These are phyloP conservation scores for Zaprionus bogoriensis DNA, from an alignment of 2,888 invertebrate species.

Conservation along the genomic window DNA sequence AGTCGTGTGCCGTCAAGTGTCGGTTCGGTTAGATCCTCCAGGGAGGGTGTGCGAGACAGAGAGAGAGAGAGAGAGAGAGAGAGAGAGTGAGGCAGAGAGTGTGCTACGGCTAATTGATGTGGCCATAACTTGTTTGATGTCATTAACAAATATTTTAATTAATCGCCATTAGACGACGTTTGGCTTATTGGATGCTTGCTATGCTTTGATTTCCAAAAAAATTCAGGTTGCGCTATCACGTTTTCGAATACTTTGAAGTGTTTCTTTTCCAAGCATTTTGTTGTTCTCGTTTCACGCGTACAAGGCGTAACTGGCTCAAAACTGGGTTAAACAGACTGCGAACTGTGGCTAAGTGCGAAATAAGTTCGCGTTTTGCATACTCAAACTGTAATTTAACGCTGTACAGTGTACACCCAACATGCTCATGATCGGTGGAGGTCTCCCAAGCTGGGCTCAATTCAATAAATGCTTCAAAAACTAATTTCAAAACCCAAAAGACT, in stretches of 20 bases:
- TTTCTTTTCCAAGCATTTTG: conserved; percentile 12
- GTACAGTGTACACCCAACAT: not conserved
- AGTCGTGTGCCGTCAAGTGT: conserved; percentile 9
- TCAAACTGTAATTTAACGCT: not conserved
- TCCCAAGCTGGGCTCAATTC: no score
- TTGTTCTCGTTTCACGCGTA: conserved; percentile 11
- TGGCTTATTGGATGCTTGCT: conserved; percentile 33
- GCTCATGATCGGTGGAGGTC: not conserved
- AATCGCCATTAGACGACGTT: conserved; percentile 57
- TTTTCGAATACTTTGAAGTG: conserved; percentile 35
- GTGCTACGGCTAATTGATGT: conserved; percentile 37
- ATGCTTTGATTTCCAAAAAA: not conserved
- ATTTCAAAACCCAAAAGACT: no score
- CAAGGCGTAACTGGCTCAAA: conserved; percentile 62
- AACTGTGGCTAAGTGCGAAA: conserved; percentile 25
- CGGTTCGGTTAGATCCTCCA: conserved; percentile 22
- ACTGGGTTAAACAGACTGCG: conserved; percentile 59
- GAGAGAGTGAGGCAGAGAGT: not conserved
- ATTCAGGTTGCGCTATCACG: conserved; percentile 57
- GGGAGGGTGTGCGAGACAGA: not conserved
- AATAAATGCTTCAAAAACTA: no score
- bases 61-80: not conserved
- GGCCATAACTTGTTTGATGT: conserved; percentile 48
- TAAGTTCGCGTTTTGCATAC: conserved; percentile 37
- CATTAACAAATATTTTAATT: conserved; percentile 73